Base-by-base conservation (phyloP, 2,888 invertebrate species). In the Megamerina dolium region DNA sequence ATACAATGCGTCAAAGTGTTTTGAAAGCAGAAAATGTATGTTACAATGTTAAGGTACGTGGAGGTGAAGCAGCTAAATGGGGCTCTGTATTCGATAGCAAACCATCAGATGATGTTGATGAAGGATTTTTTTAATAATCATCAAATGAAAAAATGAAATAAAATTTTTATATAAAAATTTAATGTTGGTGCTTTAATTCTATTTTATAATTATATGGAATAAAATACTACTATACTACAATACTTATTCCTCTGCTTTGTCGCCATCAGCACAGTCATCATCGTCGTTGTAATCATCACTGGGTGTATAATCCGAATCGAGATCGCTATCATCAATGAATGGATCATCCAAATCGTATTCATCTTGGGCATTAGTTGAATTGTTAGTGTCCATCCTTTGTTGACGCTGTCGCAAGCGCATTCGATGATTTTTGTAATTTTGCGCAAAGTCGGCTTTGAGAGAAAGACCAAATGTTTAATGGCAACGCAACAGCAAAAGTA, bases 11-110 rank as follows among this genome's bases (percentile, higher is more conserved):
- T 30, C 83, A 83, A 55, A 91, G 88, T 63, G 76, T 91, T 31
- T 57, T 75, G 2, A 93, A 93, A 73, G 87, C 89, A 59, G 93
- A 93, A 65, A 78, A 80, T 50, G 86, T 88, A 1, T 87, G 87
- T 61, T 91, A 88, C 59, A 84, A 85, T 9, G 76, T 89, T 16
- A 79, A 80, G 53, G 83, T 90, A 2, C 78, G 89, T 19, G 87
- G 88, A 0, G 83, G 84, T 1, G 91, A 91, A 68, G 80, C 88
- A 4, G 70, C 70, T 1, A 68, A 68, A 79, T 63, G 81, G 81
- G 79, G 68, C 8, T 51, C 63, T 3, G 56, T 58, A 13, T 57
- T 63, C n/a, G 61, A 68, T 16, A 68, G 66, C 3, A 74, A 74
- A 35, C 72, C 70, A 2, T 40, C 38, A 2, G 68, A 68, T 1